phyloP scores from a whole-genome alignment of 2,888 invertebrate genomes.

The Lobophora halterata region DNA sequence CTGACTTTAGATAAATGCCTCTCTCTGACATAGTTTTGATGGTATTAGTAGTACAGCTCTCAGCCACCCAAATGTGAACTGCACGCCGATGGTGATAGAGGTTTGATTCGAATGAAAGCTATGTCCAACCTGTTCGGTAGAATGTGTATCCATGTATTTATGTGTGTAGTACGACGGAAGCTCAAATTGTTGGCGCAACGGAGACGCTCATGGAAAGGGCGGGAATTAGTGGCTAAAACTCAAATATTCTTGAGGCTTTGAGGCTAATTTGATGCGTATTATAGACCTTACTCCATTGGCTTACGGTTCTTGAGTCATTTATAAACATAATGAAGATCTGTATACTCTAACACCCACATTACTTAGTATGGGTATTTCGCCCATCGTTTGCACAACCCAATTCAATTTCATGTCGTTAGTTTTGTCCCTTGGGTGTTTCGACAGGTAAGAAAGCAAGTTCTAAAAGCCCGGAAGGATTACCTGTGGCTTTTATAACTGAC shows the following conservation, averaged over 20 bases:
- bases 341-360: too few relatives aligned
- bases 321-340: too few relatives aligned
- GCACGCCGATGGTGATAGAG: constrained; percentile 2
- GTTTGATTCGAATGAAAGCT: constrained; percentile 13
- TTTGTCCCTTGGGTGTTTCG: too few relatives aligned
- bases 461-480: too few relatives aligned
- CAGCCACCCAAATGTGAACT: neutral
- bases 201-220: constrained; percentile 32
- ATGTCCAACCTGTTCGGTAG: constrained; percentile 15
- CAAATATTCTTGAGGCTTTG: constrained; percentile 48
- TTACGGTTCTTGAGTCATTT: constrained; percentile 11
- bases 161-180: constrained; percentile 33
- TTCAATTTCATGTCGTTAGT: too few relatives aligned
- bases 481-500: too few relatives aligned
- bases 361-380: too few relatives aligned
- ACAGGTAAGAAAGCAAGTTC: too few relatives aligned
- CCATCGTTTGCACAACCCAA: too few relatives aligned
- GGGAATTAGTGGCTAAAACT: constrained; percentile 45
- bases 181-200: constrained; percentile 44
- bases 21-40: constrained; percentile 2
- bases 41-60: constrained; percentile 3
- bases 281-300: constrained; percentile 6
- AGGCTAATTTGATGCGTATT: constrained; percentile 35
- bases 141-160: constrained; percentile 31
- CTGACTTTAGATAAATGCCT: too few relatives aligned